Conservation (phyloP, 2,888 invertebrate species). For the Iphiclides podalirius region DNA sequence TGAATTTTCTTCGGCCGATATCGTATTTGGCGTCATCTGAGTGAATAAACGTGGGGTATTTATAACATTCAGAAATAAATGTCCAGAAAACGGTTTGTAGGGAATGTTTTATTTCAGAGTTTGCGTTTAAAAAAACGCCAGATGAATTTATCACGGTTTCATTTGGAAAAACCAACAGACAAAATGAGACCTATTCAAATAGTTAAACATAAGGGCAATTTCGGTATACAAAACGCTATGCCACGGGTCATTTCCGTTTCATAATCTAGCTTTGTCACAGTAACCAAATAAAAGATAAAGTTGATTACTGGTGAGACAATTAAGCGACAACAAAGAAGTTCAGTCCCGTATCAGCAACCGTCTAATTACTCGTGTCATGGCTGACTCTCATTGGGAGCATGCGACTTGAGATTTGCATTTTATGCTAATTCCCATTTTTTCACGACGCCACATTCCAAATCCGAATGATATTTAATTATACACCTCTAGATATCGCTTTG, state of each 20-base stretch:
- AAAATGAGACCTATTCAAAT: no score
- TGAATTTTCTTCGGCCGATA: background rate
- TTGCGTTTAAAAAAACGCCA: no score
- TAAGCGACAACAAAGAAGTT: conserved; percentile 17
- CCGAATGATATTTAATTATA: conserved; percentile 4
- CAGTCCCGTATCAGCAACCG: conserved; percentile 6
- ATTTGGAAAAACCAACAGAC: no score
- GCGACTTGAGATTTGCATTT: conserved; percentile 14
- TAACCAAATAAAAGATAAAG: conserved; percentile 19
- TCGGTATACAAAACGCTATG: no score
- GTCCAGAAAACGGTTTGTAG: no score
- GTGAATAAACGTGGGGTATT: background rate
- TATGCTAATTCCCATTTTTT: conserved; percentile 13
- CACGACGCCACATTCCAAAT: background rate
- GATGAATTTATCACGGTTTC: no score
- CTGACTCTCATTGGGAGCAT: background rate
- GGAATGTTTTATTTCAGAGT: no score
- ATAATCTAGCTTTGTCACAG: conserved; percentile 16
- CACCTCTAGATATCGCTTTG: background rate
- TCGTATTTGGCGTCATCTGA: background rate
- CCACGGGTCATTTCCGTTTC: conserved; percentile 1
- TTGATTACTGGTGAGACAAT: conserved; percentile 18
- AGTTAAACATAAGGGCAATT: no score
- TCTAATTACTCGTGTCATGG: conserved; percentile 14
- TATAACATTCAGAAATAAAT: no score